Evolutionary conservation across 2,888 invertebrate genomes (phyloP), one percentile per base, ranked within the genome.

Genomic region (Timema cristinae): DNA sequence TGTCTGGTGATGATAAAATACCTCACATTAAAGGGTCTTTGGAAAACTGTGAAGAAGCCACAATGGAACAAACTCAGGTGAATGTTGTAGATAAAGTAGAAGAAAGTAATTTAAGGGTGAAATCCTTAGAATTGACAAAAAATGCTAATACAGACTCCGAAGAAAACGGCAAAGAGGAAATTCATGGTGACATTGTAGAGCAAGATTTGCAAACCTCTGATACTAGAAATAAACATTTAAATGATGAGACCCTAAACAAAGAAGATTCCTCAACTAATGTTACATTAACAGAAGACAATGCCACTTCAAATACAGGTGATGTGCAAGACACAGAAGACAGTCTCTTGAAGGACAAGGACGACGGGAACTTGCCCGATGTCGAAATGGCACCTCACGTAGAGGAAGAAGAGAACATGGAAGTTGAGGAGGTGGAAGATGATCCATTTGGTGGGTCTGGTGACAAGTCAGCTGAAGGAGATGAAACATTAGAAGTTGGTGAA

Each of bases 361-460:
- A n/a, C 10, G 32, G 32, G 10, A 63, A 69, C 7, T n/a, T n/a
- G 5, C n/a, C 63, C n/a, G 68, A 71, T 8, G 68, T 50, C 13
- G 52, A 61, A 9, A 15, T 61, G 67, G 71, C 67, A 50, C 67
- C 50, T 47, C 50, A 67, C 16, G 9, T 67, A 47, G 63, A 63
- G 5, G 63, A 63, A 63, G 32, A 32, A 32, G 73, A 73, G 52
- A 68, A 51, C 5, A 72, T 73, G 73, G 73, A 73, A 47, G 68
- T 70, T 7, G 61, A 59, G 16, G 50, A 69, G 15, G 56, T 61
- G 68, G 76, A 76, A 8, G 76, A 76, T 52, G 75, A 69, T 63
- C 76, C 76, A 72, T 72, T 50, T 73, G 75, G 69, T 69, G 68
- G 75, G 73, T 77, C 78, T 73, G 77, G 73, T 56, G 75, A 71